Percentiles rank a stretch among this genome's conserved stretches.
Conservation (phyloP, 64 coral and sea anemone species). For the Montipora foliosa region DNA sequence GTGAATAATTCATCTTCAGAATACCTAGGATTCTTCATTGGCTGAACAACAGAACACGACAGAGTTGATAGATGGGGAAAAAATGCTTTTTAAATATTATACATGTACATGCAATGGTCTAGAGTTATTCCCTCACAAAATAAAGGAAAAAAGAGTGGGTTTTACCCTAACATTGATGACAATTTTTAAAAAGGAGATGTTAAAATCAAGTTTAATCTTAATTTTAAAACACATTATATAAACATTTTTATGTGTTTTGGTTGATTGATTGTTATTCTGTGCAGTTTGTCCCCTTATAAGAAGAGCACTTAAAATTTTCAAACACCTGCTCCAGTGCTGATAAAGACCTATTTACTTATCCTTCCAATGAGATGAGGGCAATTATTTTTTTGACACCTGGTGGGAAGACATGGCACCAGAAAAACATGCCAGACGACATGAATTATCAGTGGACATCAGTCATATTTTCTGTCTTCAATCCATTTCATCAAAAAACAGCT, state of each 20-base stretch:
- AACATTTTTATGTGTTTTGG: neutral
- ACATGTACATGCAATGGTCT: too few relatives aligned
- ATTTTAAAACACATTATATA: neutral
- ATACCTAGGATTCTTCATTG: too few relatives aligned
- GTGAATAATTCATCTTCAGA: too few relatives aligned
- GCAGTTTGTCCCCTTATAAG: neutral
- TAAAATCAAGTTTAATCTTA: neutral
- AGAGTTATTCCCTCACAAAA: neutral
- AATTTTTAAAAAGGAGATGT: neutral
- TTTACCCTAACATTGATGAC: too few relatives aligned
- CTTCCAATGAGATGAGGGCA: conserved; percentile 19
- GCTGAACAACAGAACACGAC: too few relatives aligned
- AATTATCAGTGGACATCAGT: conserved; percentile 54
- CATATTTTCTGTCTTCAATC: conserved; percentile 9
- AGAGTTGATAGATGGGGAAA: too few relatives aligned
- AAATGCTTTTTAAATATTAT: too few relatives aligned
- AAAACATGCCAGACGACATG: conserved; percentile 4
- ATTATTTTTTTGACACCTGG: conserved; percentile 36
- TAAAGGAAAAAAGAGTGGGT: neutral
- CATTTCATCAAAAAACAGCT: conserved; percentile 2
- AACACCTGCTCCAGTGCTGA: conserved; percentile 43
- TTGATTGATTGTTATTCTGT: neutral
- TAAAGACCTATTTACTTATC: conserved; percentile 4
- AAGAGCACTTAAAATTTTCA: neutral
- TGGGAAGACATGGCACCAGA: neutral